These are phyloP conservation scores for Gracilinanus agilis DNA, from an alignment of 2,113 vertebrate genomes.

Conservation along the genomic window DNA sequence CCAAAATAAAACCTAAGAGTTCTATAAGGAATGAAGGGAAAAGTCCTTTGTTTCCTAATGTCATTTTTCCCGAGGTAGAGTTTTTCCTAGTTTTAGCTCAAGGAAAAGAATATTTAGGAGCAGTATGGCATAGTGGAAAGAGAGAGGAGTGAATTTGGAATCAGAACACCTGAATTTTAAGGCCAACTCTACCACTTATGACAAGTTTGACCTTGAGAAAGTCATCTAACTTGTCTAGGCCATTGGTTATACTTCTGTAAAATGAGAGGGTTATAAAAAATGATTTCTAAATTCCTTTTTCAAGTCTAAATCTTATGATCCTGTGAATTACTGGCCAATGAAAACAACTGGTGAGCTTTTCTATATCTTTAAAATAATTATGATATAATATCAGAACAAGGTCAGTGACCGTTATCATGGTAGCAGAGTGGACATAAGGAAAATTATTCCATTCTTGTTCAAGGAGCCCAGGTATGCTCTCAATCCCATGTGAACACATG, in stretches of 20 bases:
- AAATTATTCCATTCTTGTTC: not conserved
- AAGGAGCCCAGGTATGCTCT: not conserved
- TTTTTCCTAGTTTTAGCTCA: not conserved
- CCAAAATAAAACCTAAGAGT: not conserved
- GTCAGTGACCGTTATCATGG: not conserved
- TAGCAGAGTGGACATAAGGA: not conserved
- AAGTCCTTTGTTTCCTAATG: not conserved
- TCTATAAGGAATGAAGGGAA: not conserved
- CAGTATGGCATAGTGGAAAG: not conserved
- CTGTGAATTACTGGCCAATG: not conserved
- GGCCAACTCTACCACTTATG: not conserved
- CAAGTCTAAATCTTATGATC: not conserved
- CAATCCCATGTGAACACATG: not conserved
- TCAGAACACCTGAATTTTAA: not conserved
- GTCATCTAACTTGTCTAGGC: not conserved
- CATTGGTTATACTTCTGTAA: not conserved
- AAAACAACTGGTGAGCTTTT: not conserved
- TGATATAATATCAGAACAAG: not conserved
- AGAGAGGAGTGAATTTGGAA: not conserved
- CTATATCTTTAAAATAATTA: not conserved
- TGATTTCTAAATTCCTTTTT: not conserved
- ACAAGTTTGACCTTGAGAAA: not conserved
- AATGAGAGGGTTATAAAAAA: not conserved
- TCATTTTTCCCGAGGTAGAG: not conserved
- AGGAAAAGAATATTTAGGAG: not conserved